Percentiles rank a stretch among this genome's conserved stretches.
Evolutionary conservation across 2,888 invertebrate species (phyloP).

Genomic region (Brassicogethes aeneus): DNA sequence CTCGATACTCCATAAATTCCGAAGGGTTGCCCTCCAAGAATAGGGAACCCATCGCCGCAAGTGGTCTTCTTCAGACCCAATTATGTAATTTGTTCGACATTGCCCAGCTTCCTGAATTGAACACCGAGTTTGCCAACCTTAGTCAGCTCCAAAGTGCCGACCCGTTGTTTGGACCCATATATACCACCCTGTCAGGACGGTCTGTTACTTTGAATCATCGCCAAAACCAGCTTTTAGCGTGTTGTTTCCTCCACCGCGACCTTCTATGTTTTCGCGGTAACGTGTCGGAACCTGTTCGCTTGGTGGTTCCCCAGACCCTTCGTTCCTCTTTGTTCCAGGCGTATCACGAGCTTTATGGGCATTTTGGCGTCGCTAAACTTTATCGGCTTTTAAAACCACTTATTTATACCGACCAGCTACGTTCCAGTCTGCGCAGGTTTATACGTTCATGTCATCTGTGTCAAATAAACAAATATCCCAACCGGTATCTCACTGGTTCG

Average conservation of each 20-base stretch:
- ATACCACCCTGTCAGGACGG: background rate
- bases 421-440: too few species aligned
- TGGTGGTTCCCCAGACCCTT: background rate
- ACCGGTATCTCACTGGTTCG: too few species aligned
- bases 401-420: too few species aligned
- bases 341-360: background rate
- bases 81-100: too few species aligned
- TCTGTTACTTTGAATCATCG: background rate
- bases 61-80: too few species aligned
- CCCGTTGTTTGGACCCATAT: background rate
- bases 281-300: background rate
- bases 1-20: conserved; percentile 3
- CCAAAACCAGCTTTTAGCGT: background rate
- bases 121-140: too few species aligned
- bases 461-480: too few species aligned
- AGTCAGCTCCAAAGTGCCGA: too few species aligned
- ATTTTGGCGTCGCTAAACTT: too few species aligned
- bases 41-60: background rate
- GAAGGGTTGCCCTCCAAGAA: background rate
- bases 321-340: background rate
- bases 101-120: too few species aligned
- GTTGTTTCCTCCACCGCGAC: background rate
- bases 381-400: background rate
- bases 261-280: background rate
- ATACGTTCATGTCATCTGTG: too few species aligned